Conservation (phyloP, 2,888 invertebrate genomes). For the Lepeophtheirus nordmannii region DNA sequence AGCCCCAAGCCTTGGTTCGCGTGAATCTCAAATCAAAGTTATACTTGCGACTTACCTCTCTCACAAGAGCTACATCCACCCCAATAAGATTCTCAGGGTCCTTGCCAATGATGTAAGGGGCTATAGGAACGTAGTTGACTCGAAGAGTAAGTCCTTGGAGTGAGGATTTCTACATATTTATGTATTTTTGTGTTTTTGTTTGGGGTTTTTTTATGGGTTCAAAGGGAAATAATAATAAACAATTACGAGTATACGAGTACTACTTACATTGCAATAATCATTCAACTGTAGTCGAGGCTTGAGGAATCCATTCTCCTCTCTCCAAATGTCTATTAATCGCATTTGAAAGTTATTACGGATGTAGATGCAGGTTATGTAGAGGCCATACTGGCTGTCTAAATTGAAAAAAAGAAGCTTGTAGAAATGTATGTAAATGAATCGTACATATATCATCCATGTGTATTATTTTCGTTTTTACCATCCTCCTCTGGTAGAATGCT, state of each 20-base stretch:
- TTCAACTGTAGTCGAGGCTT: no score
- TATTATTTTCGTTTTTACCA: neutral
- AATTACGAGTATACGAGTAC: no score
- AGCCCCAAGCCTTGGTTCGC: conserved; percentile 1
- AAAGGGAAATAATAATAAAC: no score
- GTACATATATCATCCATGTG: no score
- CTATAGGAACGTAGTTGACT: neutral
- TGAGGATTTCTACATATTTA: neutral
- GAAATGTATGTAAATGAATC: no score
- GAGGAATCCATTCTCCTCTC: no score
- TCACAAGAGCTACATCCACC: neutral
- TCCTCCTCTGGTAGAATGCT: neutral
- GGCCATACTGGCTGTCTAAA: neutral
- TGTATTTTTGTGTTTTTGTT: no score
- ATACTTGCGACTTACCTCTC: neutral
- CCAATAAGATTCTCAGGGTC: neutral
- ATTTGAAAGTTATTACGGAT: neutral
- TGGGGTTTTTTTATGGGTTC: no score
- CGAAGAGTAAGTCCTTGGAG: neutral
- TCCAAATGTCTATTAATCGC: neutral
- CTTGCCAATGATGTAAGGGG: neutral
- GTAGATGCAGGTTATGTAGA: neutral
- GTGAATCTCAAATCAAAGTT: neutral
- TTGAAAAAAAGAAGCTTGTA: no score
- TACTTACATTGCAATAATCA: no score